A percentile compares a stretch with the other conserved stretches of the same genome.
Evolutionary conservation across 2,888 invertebrate genomes (phyloP).

Genomic region (Maniola hyperantus): DNA sequence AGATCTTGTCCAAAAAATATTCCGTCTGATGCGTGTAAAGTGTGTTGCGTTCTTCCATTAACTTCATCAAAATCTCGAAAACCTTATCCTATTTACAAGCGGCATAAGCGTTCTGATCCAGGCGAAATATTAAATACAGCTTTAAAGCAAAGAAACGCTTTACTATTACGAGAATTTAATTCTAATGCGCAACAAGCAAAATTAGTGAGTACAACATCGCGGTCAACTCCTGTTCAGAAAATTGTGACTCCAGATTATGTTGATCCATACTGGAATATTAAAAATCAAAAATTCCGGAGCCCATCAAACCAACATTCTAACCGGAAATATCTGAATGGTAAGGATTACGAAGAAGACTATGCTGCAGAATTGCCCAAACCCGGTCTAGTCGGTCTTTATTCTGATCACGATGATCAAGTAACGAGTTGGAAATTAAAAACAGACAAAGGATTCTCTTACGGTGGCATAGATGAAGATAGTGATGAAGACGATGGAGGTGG

Average conservation of each 20-base stretch:
- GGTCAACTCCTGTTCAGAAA: constrained; percentile 44
- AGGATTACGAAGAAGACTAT: constrained; percentile 61
- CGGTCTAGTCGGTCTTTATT: constrained; percentile 68
- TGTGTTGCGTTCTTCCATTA: constrained; percentile 60
- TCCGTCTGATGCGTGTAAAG: constrained; percentile 40
- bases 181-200: constrained; percentile 45
- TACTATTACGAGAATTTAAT: constrained; percentile 54
- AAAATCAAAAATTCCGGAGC: constrained; percentile 55
- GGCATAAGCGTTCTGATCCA: constrained; percentile 48
- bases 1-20: constrained; percentile 42
- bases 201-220: constrained; percentile 40
- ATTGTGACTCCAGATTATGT: constrained; percentile 57
- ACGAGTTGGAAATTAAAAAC: constrained; percentile 51
- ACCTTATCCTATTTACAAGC: constrained; percentile 41
- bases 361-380: constrained; percentile 67
- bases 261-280: constrained; percentile 75
- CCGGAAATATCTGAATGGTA: constrained; percentile 39
- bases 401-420: constrained; percentile 55
- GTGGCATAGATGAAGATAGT: constrained; percentile 44
- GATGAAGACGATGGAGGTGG: constrained; percentile 53
- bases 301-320: constrained; percentile 39
- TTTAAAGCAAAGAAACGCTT: constrained; percentile 59
- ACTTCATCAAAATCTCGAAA: constrained; percentile 46
- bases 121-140: constrained; percentile 44
- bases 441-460: constrained; percentile 47